Conservation (phyloP, 53 echinoderm and acorn worm genomes). For the Paracentrotus lividus region DNA sequence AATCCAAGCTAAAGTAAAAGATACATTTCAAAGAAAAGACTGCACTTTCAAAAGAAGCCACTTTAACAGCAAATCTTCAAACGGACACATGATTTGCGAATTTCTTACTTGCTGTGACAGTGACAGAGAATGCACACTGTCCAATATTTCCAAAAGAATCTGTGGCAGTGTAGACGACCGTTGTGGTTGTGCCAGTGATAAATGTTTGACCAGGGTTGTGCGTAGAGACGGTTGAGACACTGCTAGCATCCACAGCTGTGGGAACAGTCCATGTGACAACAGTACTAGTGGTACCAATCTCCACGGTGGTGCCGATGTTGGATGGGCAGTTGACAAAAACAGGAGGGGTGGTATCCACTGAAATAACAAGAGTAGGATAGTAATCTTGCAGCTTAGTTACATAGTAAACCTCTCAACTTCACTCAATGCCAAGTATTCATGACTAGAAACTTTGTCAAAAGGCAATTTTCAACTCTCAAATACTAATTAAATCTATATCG, state of each 20-base stretch:
- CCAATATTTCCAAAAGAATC: conserved; percentile 72
- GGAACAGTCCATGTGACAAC: conserved; percentile 76
- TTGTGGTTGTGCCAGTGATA: conserved; percentile 55
- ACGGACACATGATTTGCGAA: neutral
- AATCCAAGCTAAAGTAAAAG: too few relatives aligned
- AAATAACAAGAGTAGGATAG: neutral
- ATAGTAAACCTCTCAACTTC: too few relatives aligned
- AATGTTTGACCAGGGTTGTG: conserved; percentile 73
- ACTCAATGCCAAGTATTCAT: too few relatives aligned
- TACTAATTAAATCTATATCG: too few relatives aligned
- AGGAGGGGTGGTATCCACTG: conserved; percentile 69
- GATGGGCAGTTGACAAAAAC: conserved; percentile 75
- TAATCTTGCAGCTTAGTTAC: too few relatives aligned
- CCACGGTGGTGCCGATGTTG: conserved; percentile 45
- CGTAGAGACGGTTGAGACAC: conserved; percentile 30
- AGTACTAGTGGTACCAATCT: conserved; percentile 42
- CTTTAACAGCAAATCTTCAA: neutral
- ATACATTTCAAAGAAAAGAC: neutral
- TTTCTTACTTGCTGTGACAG: conserved; percentile 67
- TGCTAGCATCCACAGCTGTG: conserved; percentile 74
- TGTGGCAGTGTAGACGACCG: conserved; percentile 67
- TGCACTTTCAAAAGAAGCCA: neutral
- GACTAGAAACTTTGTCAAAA: too few relatives aligned
- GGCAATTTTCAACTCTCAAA: too few relatives aligned
- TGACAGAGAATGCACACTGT: conserved; percentile 74